These are phyloP conservation scores for Craterocephalus amniculus DNA, from an alignment of 2,797 vertebrate species.

Conservation along the genomic window DNA sequence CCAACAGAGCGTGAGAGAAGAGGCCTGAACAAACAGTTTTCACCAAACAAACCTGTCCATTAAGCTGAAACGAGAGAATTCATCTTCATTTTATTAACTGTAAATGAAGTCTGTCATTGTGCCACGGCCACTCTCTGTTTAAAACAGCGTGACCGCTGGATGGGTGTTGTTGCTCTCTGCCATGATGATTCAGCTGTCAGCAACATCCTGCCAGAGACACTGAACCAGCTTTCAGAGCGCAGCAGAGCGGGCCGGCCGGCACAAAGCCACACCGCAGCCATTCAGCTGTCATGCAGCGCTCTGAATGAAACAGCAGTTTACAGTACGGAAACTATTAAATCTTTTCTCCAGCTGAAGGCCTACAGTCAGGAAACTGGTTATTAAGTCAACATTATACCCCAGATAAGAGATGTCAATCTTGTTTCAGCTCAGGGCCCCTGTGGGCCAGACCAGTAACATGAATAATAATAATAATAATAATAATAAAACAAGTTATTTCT, in stretches of 20 bases:
- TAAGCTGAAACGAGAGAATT: too few species aligned
- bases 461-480: too few species aligned
- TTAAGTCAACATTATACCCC: background rate
- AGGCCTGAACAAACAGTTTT: background rate
- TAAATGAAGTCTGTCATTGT: background rate
- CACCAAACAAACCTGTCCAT: background rate
- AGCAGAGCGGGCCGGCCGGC: constrained; percentile 16
- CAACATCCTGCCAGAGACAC: constrained; percentile 40
- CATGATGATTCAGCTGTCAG: constrained; percentile 61
- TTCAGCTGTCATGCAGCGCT: too few species aligned
- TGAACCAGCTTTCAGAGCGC: constrained; percentile 28
- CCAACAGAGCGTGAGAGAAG: background rate
- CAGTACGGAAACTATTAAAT: background rate
- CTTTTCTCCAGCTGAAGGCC: background rate
- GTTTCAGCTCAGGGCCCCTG: too few species aligned
- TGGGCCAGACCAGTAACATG: too few species aligned
- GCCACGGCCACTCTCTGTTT: constrained; percentile 12
- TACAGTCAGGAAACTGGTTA: background rate
- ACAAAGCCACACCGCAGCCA: constrained; percentile 41
- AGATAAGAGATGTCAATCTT: too few species aligned
- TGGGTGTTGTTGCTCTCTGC: constrained; percentile 74
- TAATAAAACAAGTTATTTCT: too few species aligned
- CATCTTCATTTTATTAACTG: background rate
- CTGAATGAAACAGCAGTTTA: too few species aligned
- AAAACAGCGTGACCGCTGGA: constrained; percentile 51